Conservation (phyloP, 2,888 invertebrate genomes). For the Zelleria hepariella region DNA sequence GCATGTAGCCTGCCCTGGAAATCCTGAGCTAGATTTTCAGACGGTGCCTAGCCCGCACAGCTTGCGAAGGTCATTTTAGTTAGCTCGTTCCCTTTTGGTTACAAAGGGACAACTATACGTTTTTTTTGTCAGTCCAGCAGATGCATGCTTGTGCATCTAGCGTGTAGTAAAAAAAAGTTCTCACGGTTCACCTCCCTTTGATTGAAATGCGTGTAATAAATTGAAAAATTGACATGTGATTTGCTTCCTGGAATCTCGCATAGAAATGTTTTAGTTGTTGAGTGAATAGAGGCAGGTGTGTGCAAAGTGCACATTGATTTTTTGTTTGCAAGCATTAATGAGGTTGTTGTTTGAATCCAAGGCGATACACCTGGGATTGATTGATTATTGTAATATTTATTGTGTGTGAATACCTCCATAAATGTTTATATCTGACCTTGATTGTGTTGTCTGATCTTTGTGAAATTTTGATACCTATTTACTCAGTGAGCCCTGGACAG, state of each 20-base stretch:
- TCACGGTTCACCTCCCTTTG: slow-evolving; percentile 43
- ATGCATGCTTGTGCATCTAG: slow-evolving; percentile 40
- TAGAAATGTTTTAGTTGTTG: not conserved
- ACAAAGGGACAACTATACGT: not conserved
- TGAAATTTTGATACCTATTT: not conserved
- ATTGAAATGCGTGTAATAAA: slow-evolving; percentile 31
- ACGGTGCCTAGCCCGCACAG: not conserved
- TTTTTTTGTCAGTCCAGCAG: slow-evolving; percentile 19
- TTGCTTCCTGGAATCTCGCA: not conserved
- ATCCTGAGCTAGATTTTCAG: slow-evolving; percentile 25
- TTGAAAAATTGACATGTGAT: slow-evolving; percentile 11
- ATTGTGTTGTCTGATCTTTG: not conserved
- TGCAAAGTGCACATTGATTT: not conserved
- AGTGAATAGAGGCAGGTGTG: not conserved
- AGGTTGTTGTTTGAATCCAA: not conserved
- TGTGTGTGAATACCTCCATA: not conserved
- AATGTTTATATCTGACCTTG: not conserved
- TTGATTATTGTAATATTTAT: not conserved
- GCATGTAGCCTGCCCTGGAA: slow-evolving; percentile 32
- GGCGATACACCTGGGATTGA: not conserved
- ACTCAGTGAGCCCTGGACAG: not conserved
- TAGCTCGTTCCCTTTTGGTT: not conserved
- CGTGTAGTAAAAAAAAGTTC: slow-evolving; percentile 42
- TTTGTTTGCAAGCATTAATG: not conserved
- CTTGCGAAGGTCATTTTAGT: slow-evolving; percentile 29